phyloP scores from a whole-genome alignment of 2,888 invertebrate genomes.

The Nycteola revayana region DNA sequence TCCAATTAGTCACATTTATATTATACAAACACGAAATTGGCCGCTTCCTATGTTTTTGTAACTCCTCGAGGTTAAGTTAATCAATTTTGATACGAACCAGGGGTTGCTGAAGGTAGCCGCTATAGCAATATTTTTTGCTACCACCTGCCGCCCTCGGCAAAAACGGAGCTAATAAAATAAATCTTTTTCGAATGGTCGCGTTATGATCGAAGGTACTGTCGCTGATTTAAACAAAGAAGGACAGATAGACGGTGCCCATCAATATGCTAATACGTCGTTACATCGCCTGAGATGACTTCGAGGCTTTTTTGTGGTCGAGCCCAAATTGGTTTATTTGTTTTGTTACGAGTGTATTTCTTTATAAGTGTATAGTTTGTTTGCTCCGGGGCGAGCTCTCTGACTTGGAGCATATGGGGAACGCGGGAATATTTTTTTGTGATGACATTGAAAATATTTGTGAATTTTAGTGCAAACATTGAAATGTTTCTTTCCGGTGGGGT shows the following conservation, averaged over 20 bases:
- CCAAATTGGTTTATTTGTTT: constrained; percentile 79
- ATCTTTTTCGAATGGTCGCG: constrained; percentile 62
- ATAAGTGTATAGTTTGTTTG: constrained; percentile 67
- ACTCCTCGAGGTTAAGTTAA: constrained; percentile 12
- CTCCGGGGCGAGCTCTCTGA: constrained; percentile 52
- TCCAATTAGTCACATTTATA: constrained; percentile 7
- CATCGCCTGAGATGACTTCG: constrained; percentile 55
- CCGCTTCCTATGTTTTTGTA: neutral
- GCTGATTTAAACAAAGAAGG: constrained; percentile 79
- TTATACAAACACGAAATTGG: neutral
- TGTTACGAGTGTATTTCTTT: constrained; percentile 69
- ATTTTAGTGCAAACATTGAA: constrained; percentile 30
- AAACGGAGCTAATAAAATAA: constrained; percentile 62
- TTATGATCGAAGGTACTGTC: constrained; percentile 78
- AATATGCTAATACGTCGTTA: constrained; percentile 74
- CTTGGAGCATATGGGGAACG: constrained; percentile 52
- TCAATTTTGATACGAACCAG: constrained; percentile 28
- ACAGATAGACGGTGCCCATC: constrained; percentile 72
- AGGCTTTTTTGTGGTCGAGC: constrained; percentile 61
- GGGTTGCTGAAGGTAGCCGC: constrained; percentile 29
- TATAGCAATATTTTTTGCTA: constrained; percentile 48
- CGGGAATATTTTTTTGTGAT: constrained; percentile 26
- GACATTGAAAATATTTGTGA: constrained; percentile 35
- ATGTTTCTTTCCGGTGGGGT: constrained; percentile 34
- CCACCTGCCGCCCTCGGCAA: constrained; percentile 65